Percentiles rank a stretch among this genome's conserved stretches.
Conservation (phyloP, 2,888 invertebrate genomes). For the Yponomeuta malinellus region DNA sequence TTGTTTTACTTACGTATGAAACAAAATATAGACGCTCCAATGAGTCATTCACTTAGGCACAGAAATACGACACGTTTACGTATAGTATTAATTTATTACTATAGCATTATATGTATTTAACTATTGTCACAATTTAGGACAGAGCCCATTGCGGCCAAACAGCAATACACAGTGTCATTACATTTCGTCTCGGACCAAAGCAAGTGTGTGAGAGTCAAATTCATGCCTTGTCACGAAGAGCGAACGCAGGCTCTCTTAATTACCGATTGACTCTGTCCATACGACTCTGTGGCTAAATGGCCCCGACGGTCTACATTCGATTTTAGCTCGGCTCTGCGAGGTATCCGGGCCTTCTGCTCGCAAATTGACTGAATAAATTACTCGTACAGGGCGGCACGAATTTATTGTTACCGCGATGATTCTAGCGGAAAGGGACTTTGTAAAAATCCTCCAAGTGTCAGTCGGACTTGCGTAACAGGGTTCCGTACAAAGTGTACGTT, state of each 20-base stretch:
- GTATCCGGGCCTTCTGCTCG: conserved; percentile 6
- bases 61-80: too few species aligned
- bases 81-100: too few species aligned
- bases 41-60: too few species aligned
- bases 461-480: too few species aligned
- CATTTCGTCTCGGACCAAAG: neutral
- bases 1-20: too few species aligned
- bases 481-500: too few species aligned
- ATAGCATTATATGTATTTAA: too few species aligned
- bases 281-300: neutral
- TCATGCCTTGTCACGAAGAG: neutral
- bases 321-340: neutral
- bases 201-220: neutral
- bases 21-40: too few species aligned
- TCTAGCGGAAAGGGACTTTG: conserved; percentile 13
- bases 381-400: neutral
- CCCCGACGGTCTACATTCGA: neutral
- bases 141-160: too few species aligned
- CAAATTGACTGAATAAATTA: conserved; percentile 4
- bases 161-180: too few species aligned
- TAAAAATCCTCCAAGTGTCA: neutral
- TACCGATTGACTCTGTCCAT: conserved; percentile 15
- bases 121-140: too few species aligned
- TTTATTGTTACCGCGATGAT: conserved; percentile 16
- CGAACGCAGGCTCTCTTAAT: conserved; percentile 18